phyloP scores from a whole-genome alignment of 2,113 vertebrate species.

The Phylloscopus trochilus region DNA sequence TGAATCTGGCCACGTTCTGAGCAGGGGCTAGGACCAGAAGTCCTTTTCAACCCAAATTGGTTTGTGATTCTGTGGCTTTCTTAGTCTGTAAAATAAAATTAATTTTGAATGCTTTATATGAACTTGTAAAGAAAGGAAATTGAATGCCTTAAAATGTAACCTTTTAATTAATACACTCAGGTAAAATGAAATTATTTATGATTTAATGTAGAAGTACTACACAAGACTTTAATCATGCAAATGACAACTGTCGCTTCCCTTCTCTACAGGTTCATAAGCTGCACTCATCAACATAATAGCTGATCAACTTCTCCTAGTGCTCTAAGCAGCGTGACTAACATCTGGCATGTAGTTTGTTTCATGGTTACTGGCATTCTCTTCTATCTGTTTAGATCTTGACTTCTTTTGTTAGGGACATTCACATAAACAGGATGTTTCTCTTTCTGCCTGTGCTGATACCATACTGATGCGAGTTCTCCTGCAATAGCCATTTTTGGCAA shows the following conservation, averaged over 20 bases:
- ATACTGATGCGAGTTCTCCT: neutral
- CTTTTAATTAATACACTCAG: neutral
- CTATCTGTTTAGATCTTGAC: constrained; percentile 55
- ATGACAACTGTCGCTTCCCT: constrained; percentile 3
- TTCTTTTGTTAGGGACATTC: constrained; percentile 53
- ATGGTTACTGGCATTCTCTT: constrained; percentile 14
- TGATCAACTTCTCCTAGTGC: constrained; percentile 17
- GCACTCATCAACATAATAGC: constrained; percentile 4
- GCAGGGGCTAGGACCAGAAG: neutral
- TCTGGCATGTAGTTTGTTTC: constrained; percentile 40
- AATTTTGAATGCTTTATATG: neutral
- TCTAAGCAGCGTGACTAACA: constrained; percentile 31
- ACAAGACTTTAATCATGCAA: constrained; percentile 38
- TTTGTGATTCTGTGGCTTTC: neutral
- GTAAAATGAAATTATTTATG: constrained; percentile 10
- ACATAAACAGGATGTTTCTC: constrained; percentile 64
- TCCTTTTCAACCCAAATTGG: neutral
- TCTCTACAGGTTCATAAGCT: constrained; percentile 15
- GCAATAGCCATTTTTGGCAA: constrained; percentile 55
- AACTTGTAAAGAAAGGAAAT: neutral
- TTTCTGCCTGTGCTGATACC: constrained; percentile 29
- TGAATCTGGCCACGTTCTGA: neutral
- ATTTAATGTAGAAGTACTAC: neutral
- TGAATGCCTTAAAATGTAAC: neutral
- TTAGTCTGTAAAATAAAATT: neutral